Evolutionary conservation across 2,888 invertebrate species (phyloP).

Genomic region (Halictus ligatus): DNA sequence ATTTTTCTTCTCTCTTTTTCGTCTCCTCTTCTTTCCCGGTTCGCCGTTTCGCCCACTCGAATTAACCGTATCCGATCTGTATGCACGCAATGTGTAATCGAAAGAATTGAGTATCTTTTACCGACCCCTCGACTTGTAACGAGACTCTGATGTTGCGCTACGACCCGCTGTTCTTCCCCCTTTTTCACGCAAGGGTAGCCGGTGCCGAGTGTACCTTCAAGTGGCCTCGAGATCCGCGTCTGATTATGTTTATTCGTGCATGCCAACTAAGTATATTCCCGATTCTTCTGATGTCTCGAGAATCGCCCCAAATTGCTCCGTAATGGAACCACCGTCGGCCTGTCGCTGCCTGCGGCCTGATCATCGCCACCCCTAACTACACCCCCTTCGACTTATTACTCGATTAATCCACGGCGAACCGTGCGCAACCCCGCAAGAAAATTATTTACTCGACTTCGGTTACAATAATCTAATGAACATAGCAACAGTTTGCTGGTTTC

Average conservation of each 20-base stretch:
- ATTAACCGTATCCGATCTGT: constrained; percentile 56
- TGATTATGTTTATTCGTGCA: constrained; percentile 78
- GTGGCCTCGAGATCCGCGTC: constrained; percentile 71
- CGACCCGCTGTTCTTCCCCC: constrained; percentile 58
- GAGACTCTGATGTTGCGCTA: constrained; percentile 53
- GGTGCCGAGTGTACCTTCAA: constrained; percentile 66
- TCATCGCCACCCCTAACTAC: background rate
- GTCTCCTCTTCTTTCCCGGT: constrained; percentile 5
- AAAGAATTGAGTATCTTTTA: constrained; percentile 63
- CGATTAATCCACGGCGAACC: background rate
- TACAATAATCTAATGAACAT: background rate
- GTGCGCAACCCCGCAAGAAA: background rate
- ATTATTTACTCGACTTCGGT: background rate
- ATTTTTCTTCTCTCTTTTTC: background rate
- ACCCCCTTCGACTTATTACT: background rate
- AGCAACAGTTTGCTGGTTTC: too few species aligned
- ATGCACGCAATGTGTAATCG: constrained; percentile 57
- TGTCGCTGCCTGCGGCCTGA: constrained; percentile 41
- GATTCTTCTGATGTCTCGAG: constrained; percentile 77
- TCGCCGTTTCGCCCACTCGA: constrained; percentile 42
- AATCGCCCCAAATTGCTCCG: constrained; percentile 78
- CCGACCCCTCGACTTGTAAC: constrained; percentile 55
- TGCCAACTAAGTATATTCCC: constrained; percentile 74
- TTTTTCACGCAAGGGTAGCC: constrained; percentile 70
- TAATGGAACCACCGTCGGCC: constrained; percentile 71